Conservation (phyloP, 1,140 invertebrate genomes). For the Brachionus asplanchnoidis region DNA sequence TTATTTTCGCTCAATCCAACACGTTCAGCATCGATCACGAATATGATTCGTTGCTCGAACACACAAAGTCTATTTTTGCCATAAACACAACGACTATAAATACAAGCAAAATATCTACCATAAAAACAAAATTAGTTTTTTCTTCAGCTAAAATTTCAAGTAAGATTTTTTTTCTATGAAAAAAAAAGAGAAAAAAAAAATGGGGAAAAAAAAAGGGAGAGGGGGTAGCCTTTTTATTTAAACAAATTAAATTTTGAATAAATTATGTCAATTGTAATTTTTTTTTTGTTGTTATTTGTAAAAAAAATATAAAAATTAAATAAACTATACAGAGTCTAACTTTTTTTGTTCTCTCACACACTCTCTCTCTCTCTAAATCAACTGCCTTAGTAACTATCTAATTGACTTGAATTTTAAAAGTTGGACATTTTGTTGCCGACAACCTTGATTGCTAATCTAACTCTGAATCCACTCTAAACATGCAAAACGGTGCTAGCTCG, state of each 20-base stretch:
- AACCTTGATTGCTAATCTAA: background rate
- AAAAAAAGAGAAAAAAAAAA: background rate
- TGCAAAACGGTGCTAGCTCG: constrained; percentile 28
- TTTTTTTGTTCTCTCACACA: no score
- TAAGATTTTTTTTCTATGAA: background rate
- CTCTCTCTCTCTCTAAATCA: background rate
- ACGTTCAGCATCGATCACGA: background rate
- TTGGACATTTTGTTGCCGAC: background rate
- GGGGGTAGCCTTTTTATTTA: no score
- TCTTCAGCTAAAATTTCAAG: background rate
- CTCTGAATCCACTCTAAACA: background rate
- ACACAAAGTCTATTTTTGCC: background rate
- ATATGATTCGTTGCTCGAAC: background rate
- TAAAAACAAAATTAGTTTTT: background rate
- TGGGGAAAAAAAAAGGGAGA: background rate
- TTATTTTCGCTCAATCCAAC: background rate
- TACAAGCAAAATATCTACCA: background rate
- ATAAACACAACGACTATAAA: background rate
- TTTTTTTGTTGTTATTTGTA: background rate
- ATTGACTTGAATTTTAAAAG: constrained; percentile 2
- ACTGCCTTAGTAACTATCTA: background rate
- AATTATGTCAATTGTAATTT: background rate
- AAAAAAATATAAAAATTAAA: background rate
- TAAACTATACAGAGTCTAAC: background rate
- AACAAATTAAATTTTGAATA: background rate